A percentile compares a stretch with the other conserved stretches of the same genome.
These are phyloP conservation scores for Chrysochloris asiatica DNA, from an alignment of 2,113 vertebrate species.

Conservation along the genomic window DNA sequence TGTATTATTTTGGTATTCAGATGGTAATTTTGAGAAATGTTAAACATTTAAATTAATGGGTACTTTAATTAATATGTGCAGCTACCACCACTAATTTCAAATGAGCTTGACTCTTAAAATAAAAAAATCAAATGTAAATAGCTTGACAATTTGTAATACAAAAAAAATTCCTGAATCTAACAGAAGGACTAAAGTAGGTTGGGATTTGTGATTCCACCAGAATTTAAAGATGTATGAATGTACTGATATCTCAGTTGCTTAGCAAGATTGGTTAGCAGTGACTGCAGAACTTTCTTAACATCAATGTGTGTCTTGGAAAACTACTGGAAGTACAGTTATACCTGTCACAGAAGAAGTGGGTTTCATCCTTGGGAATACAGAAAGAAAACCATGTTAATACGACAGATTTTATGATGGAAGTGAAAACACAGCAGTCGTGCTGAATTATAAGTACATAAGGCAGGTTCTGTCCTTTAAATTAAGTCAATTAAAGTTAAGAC, in stretches of 20 bases:
- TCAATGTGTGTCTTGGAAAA: not conserved
- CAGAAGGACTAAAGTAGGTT: not conserved
- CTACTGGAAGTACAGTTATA: not conserved
- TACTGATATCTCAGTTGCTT: not conserved
- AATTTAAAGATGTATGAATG: not conserved
- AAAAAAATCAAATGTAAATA: not conserved
- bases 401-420: constrained; percentile 35
- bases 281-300: not conserved
- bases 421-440: constrained; percentile 16
- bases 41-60: not conserved
- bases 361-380: not conserved
- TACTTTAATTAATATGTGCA: not conserved
- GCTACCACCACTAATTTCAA: not conserved
- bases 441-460: constrained; percentile 18
- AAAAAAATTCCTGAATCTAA: not conserved
- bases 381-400: not conserved
- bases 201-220: not conserved
- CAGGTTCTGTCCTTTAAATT: constrained; percentile 51
- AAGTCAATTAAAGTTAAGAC: constrained; percentile 45
- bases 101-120: not conserved
- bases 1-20: not conserved
- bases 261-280: not conserved
- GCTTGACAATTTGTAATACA: not conserved
- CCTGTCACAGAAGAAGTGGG: not conserved
- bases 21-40: not conserved